Evolutionary conservation across 2,797 vertebrate species (phyloP), one percentile per base, ranked within the genome.

Genomic region (Sparus aurata): DNA sequence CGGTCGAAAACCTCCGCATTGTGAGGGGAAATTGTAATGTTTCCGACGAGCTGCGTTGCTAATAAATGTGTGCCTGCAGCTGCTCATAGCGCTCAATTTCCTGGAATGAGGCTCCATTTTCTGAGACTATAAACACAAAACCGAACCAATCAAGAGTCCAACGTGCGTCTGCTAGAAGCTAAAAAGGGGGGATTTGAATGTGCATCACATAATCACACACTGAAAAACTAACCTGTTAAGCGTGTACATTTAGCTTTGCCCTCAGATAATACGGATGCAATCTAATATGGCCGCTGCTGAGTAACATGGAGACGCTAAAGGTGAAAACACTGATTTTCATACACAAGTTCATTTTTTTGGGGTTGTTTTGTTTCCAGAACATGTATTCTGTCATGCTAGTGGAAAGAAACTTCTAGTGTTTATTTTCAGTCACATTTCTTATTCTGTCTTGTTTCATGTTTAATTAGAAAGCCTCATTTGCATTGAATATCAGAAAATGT

Each of bases 111-210:
- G 12, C 50, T 47, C 25, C 8, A 25, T 58, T 16, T 71, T 62
- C 1, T 30, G 22, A 5, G 4, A 53, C 38, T 22, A 23, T 49
- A 57, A 67, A 74, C 43, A 50, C 41, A 70, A 45, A 65, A 46
- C 6, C 52, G 45, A 68, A 65, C 18, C 18, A 65, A 59, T 62
- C 53, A 38, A 27, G 30, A 54, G 15, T 69, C 46, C 16, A 38
- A 52, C 55, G 41, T 55, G 55, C 57, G 66, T 5, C 8, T 6
- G 25, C 30, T 30, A 34, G 52, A 43, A 66, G 60, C 54, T 25
- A 43, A 17, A 77, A 34, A 41, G 3, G 23, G 22, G 23, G 9
- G 34, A 38, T 58, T 23, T 73, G 16, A 27, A 62, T 65, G 20
- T 46, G 25, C 12, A 71, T 47, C 41, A n/a, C n/a, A 22, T 15